phyloP scores from a whole-genome alignment of 2,797 vertebrate genomes.

The Pangasius djambal region DNA sequence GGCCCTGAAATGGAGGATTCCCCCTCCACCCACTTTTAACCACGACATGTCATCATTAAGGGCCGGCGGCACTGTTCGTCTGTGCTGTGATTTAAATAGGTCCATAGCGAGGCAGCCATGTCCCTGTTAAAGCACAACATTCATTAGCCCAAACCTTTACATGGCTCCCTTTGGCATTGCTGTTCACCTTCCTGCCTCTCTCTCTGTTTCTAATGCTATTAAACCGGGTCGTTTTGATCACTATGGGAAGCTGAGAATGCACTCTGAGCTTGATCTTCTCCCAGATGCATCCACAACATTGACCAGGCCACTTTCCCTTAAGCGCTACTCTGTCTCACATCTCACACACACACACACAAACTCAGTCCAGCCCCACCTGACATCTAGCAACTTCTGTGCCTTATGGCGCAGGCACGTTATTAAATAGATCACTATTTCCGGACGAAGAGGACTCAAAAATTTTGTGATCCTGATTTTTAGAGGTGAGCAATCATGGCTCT shows the following conservation, averaged over 20 bases:
- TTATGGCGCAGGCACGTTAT: constrained; percentile 51
- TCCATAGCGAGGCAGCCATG: constrained; percentile 58
- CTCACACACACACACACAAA: not conserved
- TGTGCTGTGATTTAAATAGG: constrained; percentile 39
- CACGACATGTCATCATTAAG: constrained; percentile 53
- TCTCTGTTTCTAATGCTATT: constrained; percentile 21
- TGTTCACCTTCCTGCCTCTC: constrained; percentile 58
- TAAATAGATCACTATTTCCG: constrained; percentile 63
- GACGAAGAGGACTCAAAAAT: constrained; percentile 30
- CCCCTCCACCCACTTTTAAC: constrained; percentile 27
- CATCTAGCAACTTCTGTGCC: constrained; percentile 37
- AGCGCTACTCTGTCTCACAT: constrained; percentile 4
- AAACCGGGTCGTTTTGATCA: constrained; percentile 47
- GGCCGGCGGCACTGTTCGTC: constrained; percentile 57
- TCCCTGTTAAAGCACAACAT: constrained; percentile 63
- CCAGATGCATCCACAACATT: constrained; percentile 24
- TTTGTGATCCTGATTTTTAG: constrained; percentile 57
- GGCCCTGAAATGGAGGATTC: constrained; percentile 23
- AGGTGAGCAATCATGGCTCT: constrained; percentile 11
- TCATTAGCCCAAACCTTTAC: constrained; percentile 71
- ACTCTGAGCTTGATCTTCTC: constrained; percentile 24
- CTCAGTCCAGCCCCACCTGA: not conserved
- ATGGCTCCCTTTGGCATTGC: constrained; percentile 50
- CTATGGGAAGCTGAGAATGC: constrained; percentile 52
- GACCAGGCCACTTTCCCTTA: constrained; percentile 30